Conservation (phyloP, 2,888 invertebrate species). For the Ochropleura leucogaster region DNA sequence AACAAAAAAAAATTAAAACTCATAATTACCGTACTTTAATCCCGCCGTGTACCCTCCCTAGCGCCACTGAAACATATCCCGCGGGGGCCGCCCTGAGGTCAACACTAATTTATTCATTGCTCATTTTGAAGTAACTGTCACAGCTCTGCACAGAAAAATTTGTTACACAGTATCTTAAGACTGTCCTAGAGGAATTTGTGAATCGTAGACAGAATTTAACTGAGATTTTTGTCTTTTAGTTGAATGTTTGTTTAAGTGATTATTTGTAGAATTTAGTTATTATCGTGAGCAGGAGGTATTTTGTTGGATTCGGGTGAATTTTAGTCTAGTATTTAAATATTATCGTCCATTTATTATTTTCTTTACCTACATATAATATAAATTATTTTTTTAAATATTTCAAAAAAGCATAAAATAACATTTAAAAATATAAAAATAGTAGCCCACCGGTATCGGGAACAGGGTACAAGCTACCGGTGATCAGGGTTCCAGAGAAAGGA, state of each 20-base stretch:
- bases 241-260: background rate
- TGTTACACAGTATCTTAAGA: slow-evolving; percentile 44
- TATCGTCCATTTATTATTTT: too few relatives aligned
- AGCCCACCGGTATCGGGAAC: too few relatives aligned
- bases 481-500: too few relatives aligned
- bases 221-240: slow-evolving; percentile 27
- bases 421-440: too few relatives aligned
- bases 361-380: too few relatives aligned
- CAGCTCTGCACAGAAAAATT: slow-evolving; percentile 59
- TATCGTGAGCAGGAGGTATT: background rate
- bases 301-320: background rate
- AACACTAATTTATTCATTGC: slow-evolving; percentile 84
- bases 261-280: background rate
- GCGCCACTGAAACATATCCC: slow-evolving; percentile 73
- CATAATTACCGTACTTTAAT: slow-evolving; percentile 39
- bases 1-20: slow-evolving; percentile 1
- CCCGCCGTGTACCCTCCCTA: slow-evolving; percentile 68
- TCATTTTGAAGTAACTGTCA: slow-evolving; percentile 78
- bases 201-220: slow-evolving; percentile 21
- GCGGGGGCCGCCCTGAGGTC: slow-evolving; percentile 77
- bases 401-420: too few relatives aligned
- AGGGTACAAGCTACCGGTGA: too few relatives aligned
- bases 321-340: background rate
- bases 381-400: too few relatives aligned
- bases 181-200: slow-evolving; percentile 31